Evolutionary conservation across 2,888 invertebrate genomes (phyloP).

Genomic region (Cryptus armator): DNA sequence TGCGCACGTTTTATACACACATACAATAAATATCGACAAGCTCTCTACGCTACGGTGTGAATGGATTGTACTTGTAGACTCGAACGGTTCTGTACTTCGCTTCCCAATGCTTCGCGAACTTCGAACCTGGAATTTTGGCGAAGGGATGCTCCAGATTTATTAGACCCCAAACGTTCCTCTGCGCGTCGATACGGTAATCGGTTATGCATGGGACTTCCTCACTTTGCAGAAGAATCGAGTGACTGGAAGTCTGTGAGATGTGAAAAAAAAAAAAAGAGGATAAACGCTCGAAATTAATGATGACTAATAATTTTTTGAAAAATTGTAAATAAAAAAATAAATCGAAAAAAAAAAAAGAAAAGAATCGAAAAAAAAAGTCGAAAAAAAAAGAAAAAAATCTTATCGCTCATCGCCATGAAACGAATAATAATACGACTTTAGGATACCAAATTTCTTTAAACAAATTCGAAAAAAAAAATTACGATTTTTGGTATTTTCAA

Average conservation of each 20-base stretch:
- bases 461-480: too few species aligned
- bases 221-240: constrained; percentile 76
- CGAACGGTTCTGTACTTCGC: constrained; percentile 63
- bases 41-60: constrained; percentile 6
- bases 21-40: background rate
- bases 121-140: constrained; percentile 17
- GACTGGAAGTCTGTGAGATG: constrained; percentile 74
- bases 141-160: constrained; percentile 71
- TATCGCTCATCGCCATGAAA: too few species aligned
- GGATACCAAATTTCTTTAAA: too few species aligned
- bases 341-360: too few species aligned
- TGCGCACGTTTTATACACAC: background rate
- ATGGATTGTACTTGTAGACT: constrained; percentile 65
- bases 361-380: too few species aligned
- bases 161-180: constrained; percentile 76
- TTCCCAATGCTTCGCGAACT: constrained; percentile 45
- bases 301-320: too few species aligned
- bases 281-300: background rate
- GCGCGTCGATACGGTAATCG: constrained; percentile 74
- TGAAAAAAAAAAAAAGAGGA: background rate
- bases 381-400: too few species aligned
- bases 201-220: constrained; percentile 75
- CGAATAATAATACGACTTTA: too few species aligned
- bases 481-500: too few species aligned
- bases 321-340: too few species aligned